Evolutionary conservation across 2,888 invertebrate genomes (phyloP).

Genomic region (Urechis unicinctus): DNA sequence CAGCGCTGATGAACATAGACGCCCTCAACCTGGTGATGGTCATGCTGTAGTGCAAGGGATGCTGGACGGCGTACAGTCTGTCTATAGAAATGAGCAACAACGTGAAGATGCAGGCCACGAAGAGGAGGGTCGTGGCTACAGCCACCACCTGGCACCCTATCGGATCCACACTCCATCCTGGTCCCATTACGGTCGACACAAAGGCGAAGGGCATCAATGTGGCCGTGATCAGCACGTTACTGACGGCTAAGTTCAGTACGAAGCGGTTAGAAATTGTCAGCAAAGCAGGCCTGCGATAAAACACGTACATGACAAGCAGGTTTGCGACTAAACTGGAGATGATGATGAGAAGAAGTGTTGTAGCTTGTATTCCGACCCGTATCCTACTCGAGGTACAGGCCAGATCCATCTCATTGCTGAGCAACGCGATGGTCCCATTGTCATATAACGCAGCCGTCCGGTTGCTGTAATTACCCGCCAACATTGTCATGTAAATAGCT

Average conservation of each 20-base stretch:
- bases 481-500: too few relatives aligned
- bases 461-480: too few relatives aligned
- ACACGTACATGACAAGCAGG: conserved; percentile 66
- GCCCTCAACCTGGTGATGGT: conserved; percentile 52
- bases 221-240: conserved; percentile 53
- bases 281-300: conserved; percentile 66
- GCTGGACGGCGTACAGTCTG: conserved; percentile 63
- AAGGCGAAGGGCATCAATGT: conserved; percentile 52
- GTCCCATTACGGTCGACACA: conserved; percentile 38
- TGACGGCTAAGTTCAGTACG: conserved; percentile 57
- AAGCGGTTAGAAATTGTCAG: conserved; percentile 71
- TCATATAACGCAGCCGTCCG: too few relatives aligned
- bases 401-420: too few relatives aligned
- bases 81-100: conserved; percentile 62
- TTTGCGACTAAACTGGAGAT: conserved; percentile 63
- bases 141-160: conserved; percentile 58
- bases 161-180: conserved; percentile 34
- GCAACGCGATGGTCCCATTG: too few relatives aligned
- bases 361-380: background rate
- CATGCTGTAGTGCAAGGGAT: conserved; percentile 61
- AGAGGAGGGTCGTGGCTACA: conserved; percentile 58
- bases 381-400: too few relatives aligned
- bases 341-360: background rate
- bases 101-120: conserved; percentile 60
- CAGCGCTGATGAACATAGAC: conserved; percentile 48